Evolutionary conservation across 1,140 invertebrate species (phyloP).

Genomic region (Macrocentrus cingulum): DNA sequence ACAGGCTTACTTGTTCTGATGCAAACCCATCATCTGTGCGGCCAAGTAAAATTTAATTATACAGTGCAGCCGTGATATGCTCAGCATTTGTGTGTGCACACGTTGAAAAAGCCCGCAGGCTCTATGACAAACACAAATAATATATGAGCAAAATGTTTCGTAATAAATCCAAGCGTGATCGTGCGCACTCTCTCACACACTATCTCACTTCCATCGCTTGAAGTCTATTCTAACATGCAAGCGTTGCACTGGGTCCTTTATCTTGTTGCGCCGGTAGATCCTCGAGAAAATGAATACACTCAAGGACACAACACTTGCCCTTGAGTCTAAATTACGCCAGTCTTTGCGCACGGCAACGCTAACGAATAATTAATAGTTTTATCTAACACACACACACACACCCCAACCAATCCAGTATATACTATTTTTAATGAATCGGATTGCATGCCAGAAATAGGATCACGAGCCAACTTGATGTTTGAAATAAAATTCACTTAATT

Average conservation of each 20-base stretch:
- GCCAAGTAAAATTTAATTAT: slow-evolving; percentile 27
- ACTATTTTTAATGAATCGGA: too few relatives aligned
- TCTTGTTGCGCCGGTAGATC: slow-evolving; percentile 19
- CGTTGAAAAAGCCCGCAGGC: not conserved
- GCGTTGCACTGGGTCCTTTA: slow-evolving; percentile 27
- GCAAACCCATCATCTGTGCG: too few relatives aligned
- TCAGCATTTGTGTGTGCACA: not conserved
- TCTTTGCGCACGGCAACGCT: slow-evolving; percentile 7
- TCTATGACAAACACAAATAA: slow-evolving; percentile 12
- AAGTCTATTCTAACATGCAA: slow-evolving; percentile 28
- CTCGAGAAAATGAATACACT: slow-evolving; percentile 22
- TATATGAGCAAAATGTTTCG: slow-evolving; percentile 28
- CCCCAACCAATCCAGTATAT: not conserved
- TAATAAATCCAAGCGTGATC: slow-evolving; percentile 31
- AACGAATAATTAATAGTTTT: not conserved
- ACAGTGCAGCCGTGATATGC: not conserved
- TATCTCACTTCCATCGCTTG: slow-evolving; percentile 26
- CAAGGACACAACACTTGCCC: slow-evolving; percentile 15
- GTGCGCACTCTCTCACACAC: not conserved
- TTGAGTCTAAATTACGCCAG: slow-evolving; percentile 21
- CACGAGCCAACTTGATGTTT: too few relatives aligned
- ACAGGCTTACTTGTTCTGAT: too few relatives aligned
- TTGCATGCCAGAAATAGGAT: too few relatives aligned
- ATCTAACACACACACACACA: not conserved
- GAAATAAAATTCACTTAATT: too few relatives aligned